Evolutionary conservation across 1,140 invertebrate species (phyloP).

Genomic region (Diachasma alloeum): DNA sequence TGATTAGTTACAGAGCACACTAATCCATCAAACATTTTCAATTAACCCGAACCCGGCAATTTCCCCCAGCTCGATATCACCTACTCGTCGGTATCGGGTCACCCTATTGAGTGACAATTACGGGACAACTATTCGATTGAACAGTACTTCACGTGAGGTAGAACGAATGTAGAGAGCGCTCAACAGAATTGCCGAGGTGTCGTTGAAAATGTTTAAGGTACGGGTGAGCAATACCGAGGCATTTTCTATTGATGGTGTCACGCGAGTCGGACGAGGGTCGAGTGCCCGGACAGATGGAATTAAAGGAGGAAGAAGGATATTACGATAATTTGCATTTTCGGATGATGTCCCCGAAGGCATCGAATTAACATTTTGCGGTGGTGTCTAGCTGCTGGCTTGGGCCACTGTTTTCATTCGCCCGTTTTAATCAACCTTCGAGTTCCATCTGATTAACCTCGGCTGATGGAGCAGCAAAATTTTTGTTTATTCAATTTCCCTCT

Average conservation of each 20-base stretch:
- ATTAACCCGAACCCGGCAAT: background rate
- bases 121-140: background rate
- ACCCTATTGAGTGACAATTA: background rate
- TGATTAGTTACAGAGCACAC: background rate
- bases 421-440: background rate
- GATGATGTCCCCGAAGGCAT: background rate
- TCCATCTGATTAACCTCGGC: background rate
- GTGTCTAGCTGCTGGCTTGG: background rate
- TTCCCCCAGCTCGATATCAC: background rate
- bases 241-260: background rate
- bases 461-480: background rate
- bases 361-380: background rate
- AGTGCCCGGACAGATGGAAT: background rate
- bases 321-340: constrained; percentile 30
- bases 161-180: background rate
- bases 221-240: background rate
- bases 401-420: background rate
- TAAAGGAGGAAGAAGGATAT: background rate
- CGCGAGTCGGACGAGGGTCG: background rate
- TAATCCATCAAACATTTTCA: background rate
- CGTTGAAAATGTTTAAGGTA: background rate
- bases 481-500: background rate
- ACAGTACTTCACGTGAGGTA: background rate
- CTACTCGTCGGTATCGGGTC: background rate
- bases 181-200: background rate